Base-by-base conservation (phyloP, 2,888 invertebrate species). In the Exephanes ischioxanthus region DNA sequence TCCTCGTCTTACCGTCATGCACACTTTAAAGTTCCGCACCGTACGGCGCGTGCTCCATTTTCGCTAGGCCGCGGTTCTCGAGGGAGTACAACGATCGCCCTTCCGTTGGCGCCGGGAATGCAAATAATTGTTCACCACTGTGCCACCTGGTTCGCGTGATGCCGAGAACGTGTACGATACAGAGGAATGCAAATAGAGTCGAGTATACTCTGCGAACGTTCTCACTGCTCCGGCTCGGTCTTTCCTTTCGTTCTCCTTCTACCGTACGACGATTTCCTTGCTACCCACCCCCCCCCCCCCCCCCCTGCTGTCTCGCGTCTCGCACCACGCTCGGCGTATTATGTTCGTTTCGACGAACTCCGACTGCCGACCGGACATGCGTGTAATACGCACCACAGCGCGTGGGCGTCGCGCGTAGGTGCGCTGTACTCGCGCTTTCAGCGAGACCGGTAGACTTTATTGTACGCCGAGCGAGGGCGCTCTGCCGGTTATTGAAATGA, bases 91-190 rank as follows among this genome's bases (percentile, higher is more conserved):
- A 55, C 76, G 66, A 77, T 77, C 76, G 76, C 53, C 87, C 88
- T 90, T 88, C 85, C 85, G 89, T 75, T 84, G 88, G 87, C 87
- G 85, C 87, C 87, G 86, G 89, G 91, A 93, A 92, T 91, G 92
- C 91, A 92, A 93, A 92, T 92, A 92, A 93, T 93, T 93, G 91
- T 92, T 91, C 89, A 90, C 85, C 88, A 85, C 88, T 86, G 89
- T 88, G 86, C 53, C 33, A 41, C 51, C 51, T 41, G 37, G 53
- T 55, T 67, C 67, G 53, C 33, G 66, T 22, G 67, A 76, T n/a
- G 67, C 53, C 88, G 87, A 86, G 88, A 88, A 88, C 48, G 88
- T 86, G 90, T 88, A 86, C 86, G 90, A 90, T 87, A 89, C 89
- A 88, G 87, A 85, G 91, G 91, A 91, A 92, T 92, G 92, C 89